phyloP scores from a whole-genome alignment of 2,113 vertebrate genomes.

The Phycodurus eques region DNA sequence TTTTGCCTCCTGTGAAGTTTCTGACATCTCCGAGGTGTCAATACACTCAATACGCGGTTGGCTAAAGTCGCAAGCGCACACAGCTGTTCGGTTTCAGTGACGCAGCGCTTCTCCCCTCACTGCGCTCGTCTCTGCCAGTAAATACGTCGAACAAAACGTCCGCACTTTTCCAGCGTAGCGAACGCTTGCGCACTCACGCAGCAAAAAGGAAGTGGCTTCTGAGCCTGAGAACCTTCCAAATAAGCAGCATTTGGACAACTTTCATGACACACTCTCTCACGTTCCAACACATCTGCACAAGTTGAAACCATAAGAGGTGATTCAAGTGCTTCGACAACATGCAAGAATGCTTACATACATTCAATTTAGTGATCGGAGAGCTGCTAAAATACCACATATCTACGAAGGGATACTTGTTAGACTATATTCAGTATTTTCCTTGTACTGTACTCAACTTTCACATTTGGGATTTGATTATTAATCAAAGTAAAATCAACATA shows the following conservation, averaged over 20 bases:
- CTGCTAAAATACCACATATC: background rate
- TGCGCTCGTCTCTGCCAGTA: constrained; percentile 64
- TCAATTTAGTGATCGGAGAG: background rate
- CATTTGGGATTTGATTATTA: no score
- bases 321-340: background rate
- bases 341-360: background rate
- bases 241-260: constrained; percentile 42
- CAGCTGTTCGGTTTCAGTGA: constrained; percentile 72
- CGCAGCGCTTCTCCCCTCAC: constrained; percentile 51
- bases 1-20: constrained; percentile 51
- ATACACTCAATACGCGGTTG: background rate
- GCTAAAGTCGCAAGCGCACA: constrained; percentile 47
- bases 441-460: no score
- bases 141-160: constrained; percentile 47
- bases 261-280: constrained; percentile 39
- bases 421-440: no score
- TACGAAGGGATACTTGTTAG: no score
- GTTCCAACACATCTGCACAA: constrained; percentile 21
- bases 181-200: constrained; percentile 66
- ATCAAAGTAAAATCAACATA: no score
- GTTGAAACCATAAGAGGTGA: background rate
- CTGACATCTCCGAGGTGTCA: background rate
- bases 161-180: constrained; percentile 44
- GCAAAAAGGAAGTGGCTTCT: constrained; percentile 70
- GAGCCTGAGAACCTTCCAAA: constrained; percentile 49